Evolutionary conservation across 2,113 vertebrate genomes (phyloP), one percentile per base, ranked within the genome.

Genomic region (Plotosus lineatus): DNA sequence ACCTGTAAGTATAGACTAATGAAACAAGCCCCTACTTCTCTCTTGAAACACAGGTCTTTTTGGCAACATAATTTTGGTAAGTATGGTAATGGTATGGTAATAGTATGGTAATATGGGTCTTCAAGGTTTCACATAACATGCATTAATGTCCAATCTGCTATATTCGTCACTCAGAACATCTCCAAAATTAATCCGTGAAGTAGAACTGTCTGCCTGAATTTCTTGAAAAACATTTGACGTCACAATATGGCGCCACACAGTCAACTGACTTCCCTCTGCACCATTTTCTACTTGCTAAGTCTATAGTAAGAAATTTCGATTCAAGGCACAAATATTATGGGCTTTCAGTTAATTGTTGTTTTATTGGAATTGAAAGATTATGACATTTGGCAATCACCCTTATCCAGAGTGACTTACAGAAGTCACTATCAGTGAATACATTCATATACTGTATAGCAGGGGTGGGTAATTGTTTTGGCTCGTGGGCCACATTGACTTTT

Each of bases 1-100:
- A 82, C 75, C 53, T 15, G 42, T 44, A 69, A 68, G 40, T 58
- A 69, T 69, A 63, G 56, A 48, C 26, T 46, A 71, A 55, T 68
- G 4, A 69, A 77, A 28, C 55, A 75, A 58, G n/a, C 31, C 75
- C 75, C 48, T 38, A 36, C 53, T 42, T 77, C 72, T 12, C 58
- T 82, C 40, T 48, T 40, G 28, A 36, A 73, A 60, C 63, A 76
- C 19, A 44, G 65, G 15, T 77, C 31, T 31, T 53, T 14, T 38
- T 53, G 19, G 61, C 60, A 61, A 38, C 65, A 38, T 38, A 5
- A 48, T 51, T n/a, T n/a, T n/a, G n/a, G n/a, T n/a, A n/a, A n/a
- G n/a, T n/a, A n/a, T n/a, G n/a, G n/a, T n/a, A n/a, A n/a, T n/a
- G n/a, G n/a, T n/a, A n/a, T n/a, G n/a, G n/a, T n/a, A n/a, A n/a